Conservation (phyloP, 2,888 invertebrate species). For the Urechis unicinctus region DNA sequence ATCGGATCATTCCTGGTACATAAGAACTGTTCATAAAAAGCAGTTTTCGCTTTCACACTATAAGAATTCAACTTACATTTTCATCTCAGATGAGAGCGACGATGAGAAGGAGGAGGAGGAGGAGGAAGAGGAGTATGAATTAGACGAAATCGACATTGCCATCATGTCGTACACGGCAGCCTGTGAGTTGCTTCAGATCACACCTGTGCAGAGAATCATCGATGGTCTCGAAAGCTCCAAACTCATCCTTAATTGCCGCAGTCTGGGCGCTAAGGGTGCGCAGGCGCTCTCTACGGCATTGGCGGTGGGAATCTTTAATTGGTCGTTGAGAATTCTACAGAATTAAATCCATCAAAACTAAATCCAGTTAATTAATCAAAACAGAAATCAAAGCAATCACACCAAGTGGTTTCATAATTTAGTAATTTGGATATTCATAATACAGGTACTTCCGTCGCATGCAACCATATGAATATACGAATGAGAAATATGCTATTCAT, state of each 20-base stretch:
- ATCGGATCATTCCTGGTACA: too few species aligned
- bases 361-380: too few species aligned
- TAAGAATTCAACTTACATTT: neutral
- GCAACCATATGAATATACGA: neutral
- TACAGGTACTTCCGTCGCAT: neutral
- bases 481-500: neutral
- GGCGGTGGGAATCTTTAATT: constrained; percentile 32
- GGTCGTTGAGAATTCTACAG: too few species aligned
- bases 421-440: neutral
- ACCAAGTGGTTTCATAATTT: too few species aligned
- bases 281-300: constrained; percentile 37
- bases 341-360: too few species aligned
- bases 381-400: neutral
- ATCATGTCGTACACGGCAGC: constrained; percentile 29
- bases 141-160: constrained; percentile 16
- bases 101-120: too few species aligned
- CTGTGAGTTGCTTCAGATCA: constrained; percentile 25
- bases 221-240: constrained; percentile 24
- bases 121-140: neutral
- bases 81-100: too few species aligned
- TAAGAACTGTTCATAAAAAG: too few species aligned
- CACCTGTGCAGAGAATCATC: constrained; percentile 26
- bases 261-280: constrained; percentile 29
- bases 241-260: constrained; percentile 34
- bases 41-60: neutral